phyloP scores from a whole-genome alignment of 1,140 invertebrate species.

The Drosophila tropicalis region DNA sequence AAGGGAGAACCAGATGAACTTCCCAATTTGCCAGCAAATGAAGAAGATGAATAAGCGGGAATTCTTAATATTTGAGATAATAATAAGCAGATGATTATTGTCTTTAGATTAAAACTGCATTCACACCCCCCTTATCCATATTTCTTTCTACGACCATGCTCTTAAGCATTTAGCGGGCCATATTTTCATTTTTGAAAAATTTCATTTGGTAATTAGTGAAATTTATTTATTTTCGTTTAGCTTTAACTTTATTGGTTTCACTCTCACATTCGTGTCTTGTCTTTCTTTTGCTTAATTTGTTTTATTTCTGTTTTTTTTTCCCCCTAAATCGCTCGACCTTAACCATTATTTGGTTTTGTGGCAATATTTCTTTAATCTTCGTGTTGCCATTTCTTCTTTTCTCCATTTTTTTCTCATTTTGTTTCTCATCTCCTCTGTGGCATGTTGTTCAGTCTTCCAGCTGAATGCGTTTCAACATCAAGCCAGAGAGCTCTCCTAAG shows the following conservation, averaged over 20 bases:
- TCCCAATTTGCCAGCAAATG: neutral
- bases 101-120: too few relatives aligned
- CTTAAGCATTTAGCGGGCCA: neutral
- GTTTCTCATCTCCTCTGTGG: conserved; percentile 9
- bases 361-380: conserved; percentile 54
- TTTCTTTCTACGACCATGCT: neutral
- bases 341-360: conserved; percentile 56
- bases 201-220: conserved; percentile 66
- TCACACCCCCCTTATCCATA: neutral
- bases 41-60: neutral
- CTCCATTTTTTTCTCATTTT: conserved; percentile 15
- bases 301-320: conserved; percentile 30
- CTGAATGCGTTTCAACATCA: conserved; percentile 72
- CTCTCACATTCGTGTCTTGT: conserved; percentile 20
- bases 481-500: conserved; percentile 40
- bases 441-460: conserved; percentile 76
- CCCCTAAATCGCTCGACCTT: conserved; percentile 49
- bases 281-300: conserved; percentile 46
- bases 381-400: conserved; percentile 32
- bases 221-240: conserved; percentile 41
- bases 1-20: neutral
- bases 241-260: neutral
- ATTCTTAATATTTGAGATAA: neutral
- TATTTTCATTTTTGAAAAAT: conserved; percentile 10
- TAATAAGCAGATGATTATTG: too few relatives aligned